Base-by-base conservation (phyloP, 1,140 invertebrate genomes). In the Plectrocnemia conspersa region DNA sequence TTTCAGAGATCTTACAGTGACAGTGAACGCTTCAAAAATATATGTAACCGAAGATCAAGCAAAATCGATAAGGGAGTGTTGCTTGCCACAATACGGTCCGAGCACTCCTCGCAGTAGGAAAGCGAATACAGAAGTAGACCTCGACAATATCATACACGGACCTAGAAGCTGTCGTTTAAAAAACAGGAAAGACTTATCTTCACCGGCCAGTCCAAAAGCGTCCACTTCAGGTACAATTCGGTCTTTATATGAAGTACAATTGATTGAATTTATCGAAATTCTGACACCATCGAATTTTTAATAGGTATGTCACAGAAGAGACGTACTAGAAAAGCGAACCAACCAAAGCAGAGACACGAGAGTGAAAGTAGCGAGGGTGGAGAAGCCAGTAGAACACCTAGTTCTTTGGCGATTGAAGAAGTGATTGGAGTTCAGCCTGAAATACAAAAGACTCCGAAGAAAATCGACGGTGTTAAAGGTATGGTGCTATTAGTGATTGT, bases 341-440 rank as follows among this genome's bases (percentile, higher is more conserved):
- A 63, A 1, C 65, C 60, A 22, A 66, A 72, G 2, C 69, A 70
- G 54, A 66, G 73, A 1, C 48, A 72, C 2, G 71, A 68, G 0
- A 74, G 71, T 24, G 73, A 75, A 57, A 74, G 72, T 49, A 74
- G 72, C 48, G 73, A 71, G 25, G 68, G 71, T 48, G 70, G 68
- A 16, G 72, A 73, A 41, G 68, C 65, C 61, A 69, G 67, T 45
- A 74, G 71, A 61, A 68, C 68, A 0, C 72, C 73, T 16, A 69
- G 71, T 1, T 67, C 66, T 3, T 62, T 48, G 1, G 55, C 52
- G 19, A 32, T 63, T 0, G 74, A 72, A 32, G 68, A 70, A 23
- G 66, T 77, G 0, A 65, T 68, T 0, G 78, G 78, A 0, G 65
- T 80, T 1, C 78, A 82, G 52, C 67, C 67, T 0, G 79, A 81